phyloP scores from a whole-genome alignment of 1,140 invertebrate genomes.

The Zaprionus lachaisei region DNA sequence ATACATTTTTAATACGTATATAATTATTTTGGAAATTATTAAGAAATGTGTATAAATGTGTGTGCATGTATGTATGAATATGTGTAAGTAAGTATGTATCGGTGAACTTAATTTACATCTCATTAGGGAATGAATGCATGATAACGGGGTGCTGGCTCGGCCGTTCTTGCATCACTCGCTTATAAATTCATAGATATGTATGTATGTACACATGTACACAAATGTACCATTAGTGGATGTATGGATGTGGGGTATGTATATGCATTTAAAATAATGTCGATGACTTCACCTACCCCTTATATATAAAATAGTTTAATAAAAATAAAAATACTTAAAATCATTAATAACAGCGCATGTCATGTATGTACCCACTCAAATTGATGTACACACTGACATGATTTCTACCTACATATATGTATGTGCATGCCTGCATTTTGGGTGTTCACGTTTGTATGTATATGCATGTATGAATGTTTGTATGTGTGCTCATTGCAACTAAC shows the following conservation, averaged over 20 bases:
- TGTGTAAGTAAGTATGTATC: background rate
- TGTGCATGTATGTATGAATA: background rate
- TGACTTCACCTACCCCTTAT: background rate
- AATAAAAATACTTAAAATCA: background rate
- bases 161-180: no score
- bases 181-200: background rate
- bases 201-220: background rate
- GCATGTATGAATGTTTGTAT: background rate
- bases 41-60: no score
- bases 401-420: background rate
- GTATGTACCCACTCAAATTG: background rate
- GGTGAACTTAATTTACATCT: background rate
- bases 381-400: background rate
- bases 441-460: background rate
- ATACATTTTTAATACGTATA: background rate
- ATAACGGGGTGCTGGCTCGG: no score
- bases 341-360: background rate
- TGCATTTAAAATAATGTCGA: background rate
- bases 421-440: background rate
- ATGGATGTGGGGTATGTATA: background rate
- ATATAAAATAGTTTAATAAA: background rate
- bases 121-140: no score
- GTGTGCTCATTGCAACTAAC: background rate
- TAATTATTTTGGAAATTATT: background rate
- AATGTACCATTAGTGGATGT: background rate